These are phyloP conservation scores for Champsocephalus esox DNA, from an alignment of 2,797 vertebrate species.

Conservation along the genomic window DNA sequence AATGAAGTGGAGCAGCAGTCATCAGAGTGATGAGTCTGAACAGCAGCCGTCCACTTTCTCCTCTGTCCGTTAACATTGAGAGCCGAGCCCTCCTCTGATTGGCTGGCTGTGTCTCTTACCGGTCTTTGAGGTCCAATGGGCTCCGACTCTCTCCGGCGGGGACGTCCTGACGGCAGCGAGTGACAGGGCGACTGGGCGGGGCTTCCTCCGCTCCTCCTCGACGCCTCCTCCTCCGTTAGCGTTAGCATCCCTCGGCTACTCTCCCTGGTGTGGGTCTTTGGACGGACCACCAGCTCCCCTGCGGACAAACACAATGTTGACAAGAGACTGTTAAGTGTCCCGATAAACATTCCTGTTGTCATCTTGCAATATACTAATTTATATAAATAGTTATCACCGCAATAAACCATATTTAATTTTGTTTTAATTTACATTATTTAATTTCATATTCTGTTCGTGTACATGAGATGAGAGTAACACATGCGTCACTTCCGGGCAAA, in stretches of 20 bases:
- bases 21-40: not conserved
- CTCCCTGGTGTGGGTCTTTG: conserved; percentile 87
- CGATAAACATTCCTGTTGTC: too few relatives aligned
- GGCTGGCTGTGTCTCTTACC: conserved; percentile 88
- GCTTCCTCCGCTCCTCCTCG: conserved; percentile 79
- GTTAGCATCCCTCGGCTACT: conserved; percentile 89
- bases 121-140: conserved; percentile 93
- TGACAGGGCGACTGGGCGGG: conserved; percentile 92
- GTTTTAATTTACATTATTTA: too few relatives aligned
- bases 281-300: conserved; percentile 84
- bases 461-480: too few relatives aligned
- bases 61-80: conserved; percentile 51
- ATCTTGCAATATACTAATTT: too few relatives aligned
- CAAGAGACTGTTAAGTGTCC: not conserved
- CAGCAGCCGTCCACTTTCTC: conserved; percentile 28
- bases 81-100: conserved; percentile 49
- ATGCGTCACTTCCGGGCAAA: too few relatives aligned
- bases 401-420: too few relatives aligned
- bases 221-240: conserved; percentile 90
- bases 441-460: too few relatives aligned
- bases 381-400: too few relatives aligned
- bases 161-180: conserved; percentile 89
- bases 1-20: conserved; percentile 6
- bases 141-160: conserved; percentile 92
- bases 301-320: not conserved